Evolutionary conservation across 2,797 vertebrate species (phyloP), one percentile per base, ranked within the genome.

Genomic region (Semotilus atromaculatus): DNA sequence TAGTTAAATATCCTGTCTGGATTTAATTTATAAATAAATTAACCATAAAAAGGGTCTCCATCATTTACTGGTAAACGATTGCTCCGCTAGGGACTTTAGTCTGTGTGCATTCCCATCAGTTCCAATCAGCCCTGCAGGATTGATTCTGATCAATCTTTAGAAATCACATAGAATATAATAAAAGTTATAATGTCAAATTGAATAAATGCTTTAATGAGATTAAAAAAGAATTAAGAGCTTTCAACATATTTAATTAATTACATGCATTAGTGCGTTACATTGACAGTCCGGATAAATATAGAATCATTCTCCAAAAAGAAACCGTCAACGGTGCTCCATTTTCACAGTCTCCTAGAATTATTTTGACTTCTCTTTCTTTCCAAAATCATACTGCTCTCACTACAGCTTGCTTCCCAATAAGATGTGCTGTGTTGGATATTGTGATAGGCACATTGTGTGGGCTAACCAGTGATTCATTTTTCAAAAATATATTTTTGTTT

Each of bases 341-440:
- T 31, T 45, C 23, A 70, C 68, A 45, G 80, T 29, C 66, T 71
- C 34, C 48, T 40, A n/a, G 19, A 71, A 60, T 45, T 74, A 70
- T 84, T 78, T 76, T 58, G 62, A 67, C 62, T 77, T 23, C 4
- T 58, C 31, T 48, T 40, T 38, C 38, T 84, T 78, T 79, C n/a
- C 4, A 3, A 40, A 53, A 66, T 60, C 38, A 40, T 55, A 71
- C 7, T 7, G 51, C 21, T 55, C 55, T 75, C 10, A n/a, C 60
- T 51, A 51, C 23, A 68, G 82, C 48, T 55, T 67, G 26, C 31
- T 51, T 48, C 60, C 58, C 36, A 75, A 53, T 78, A 36, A 70
- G 64, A 78, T 13, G 26, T 34, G 36, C 51, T 34, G 38, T 11
- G 26, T 3, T 68, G 29, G 74, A 48, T 79, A 60, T 79, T 85